A percentile compares a stretch with the other conserved stretches of the same genome.
Evolutionary conservation across 2,797 vertebrate genomes (phyloP).

Genomic region (Geotrypetes seraphini): DNA sequence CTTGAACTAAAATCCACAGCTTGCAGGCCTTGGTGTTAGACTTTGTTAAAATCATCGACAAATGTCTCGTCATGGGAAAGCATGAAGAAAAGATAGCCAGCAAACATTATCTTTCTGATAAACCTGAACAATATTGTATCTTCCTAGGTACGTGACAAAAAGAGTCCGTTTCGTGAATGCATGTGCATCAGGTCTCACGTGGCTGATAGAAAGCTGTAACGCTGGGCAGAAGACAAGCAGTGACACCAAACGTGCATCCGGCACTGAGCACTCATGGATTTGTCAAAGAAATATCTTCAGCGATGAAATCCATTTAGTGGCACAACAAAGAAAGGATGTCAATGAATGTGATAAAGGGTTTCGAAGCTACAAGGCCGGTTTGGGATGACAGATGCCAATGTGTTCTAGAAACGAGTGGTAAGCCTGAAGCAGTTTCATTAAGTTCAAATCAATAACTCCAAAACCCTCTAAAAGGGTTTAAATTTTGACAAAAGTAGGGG

Average conservation of each 20-base stretch:
- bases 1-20: too few species aligned
- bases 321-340: not conserved
- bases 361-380: not conserved
- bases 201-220: conserved; percentile 5
- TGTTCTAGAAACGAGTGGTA: not conserved
- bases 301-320: not conserved
- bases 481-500: too few species aligned
- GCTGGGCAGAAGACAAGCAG: conserved; percentile 1
- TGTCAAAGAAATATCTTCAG: not conserved
- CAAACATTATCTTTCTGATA: conserved; percentile 7
- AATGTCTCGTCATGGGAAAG: not conserved
- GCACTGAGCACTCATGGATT: not conserved
- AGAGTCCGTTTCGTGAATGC: not conserved
- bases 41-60: not conserved
- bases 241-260: not conserved
- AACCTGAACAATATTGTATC: not conserved
- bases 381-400: not conserved
- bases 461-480: too few species aligned
- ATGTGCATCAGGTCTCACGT: not conserved
- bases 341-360: not conserved
- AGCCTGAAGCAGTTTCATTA: not conserved
- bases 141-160: not conserved
- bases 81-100: not conserved
- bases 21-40: not conserved
- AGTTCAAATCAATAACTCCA: not conserved